These are phyloP conservation scores for Eudyptes chrysolophus DNA, from an alignment of 2,113 vertebrate genomes.

Conservation along the genomic window DNA sequence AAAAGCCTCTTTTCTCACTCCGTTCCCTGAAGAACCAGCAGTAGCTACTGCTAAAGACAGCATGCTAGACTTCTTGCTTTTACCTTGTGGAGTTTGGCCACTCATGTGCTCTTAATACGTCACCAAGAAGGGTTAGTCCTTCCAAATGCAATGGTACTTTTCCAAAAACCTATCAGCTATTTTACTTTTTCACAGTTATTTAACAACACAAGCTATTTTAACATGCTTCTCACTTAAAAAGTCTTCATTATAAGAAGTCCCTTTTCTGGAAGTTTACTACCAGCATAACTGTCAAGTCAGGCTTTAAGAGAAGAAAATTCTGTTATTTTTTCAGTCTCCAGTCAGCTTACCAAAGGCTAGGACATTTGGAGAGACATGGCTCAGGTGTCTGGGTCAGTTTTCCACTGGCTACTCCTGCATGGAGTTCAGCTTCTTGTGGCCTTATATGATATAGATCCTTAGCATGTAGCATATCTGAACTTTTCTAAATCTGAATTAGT, in stretches of 20 bases:
- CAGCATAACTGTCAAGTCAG: fast-evolving
- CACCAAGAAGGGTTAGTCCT: neutral
- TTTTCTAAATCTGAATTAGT: neutral
- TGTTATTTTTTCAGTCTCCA: neutral
- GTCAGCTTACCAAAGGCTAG: neutral
- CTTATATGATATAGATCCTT: neutral
- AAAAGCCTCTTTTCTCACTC: neutral
- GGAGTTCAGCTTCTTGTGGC: neutral
- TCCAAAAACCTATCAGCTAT: neutral
- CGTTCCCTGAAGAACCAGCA: neutral
- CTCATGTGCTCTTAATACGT: neutral
- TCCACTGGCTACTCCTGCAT: neutral
- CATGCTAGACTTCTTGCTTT: neutral
- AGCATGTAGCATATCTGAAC: neutral
- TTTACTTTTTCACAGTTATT: neutral
- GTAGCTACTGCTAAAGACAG: neutral
- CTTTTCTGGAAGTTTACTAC: neutral
- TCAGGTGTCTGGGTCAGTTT: neutral
- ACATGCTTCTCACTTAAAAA: neutral
- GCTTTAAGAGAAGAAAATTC: neutral
- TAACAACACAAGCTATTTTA: neutral
- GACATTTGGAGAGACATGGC: neutral
- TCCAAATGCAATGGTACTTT: neutral
- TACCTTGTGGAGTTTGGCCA: neutral
- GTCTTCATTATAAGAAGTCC: neutral